Percentiles rank a stretch among this genome's conserved stretches.
phyloP scores from a whole-genome alignment of 2,888 invertebrate genomes.

The Eilema caniola region DNA sequence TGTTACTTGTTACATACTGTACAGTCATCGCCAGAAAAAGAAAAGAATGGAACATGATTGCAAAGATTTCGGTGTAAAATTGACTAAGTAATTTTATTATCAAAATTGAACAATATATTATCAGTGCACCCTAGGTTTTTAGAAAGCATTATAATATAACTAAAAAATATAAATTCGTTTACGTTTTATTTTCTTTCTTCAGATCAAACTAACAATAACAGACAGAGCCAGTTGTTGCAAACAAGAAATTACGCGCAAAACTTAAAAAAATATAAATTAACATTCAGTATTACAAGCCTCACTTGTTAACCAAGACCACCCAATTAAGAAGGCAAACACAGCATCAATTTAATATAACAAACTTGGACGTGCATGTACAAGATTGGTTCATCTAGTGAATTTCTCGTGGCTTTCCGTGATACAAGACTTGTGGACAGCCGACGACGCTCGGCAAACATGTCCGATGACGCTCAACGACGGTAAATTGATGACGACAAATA shows the following conservation, averaged over 20 bases:
- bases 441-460: conserved; percentile 66
- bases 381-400: conserved; percentile 72
- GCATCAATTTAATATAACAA: conserved; percentile 81
- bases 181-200: not conserved
- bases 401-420: conserved; percentile 69
- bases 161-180: no score
- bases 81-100: no score
- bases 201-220: not conserved
- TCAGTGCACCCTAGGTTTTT: no score
- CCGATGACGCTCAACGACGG: conserved; percentile 61
- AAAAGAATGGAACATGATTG: not conserved
- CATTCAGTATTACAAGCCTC: conserved; percentile 14
- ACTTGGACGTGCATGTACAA: conserved; percentile 62
- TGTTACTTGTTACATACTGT: not conserved
- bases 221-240: not conserved
- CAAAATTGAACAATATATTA: no score
- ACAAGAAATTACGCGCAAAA: not conserved
- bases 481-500: conserved; percentile 73
- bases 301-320: conserved; percentile 60
- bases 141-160: no score
- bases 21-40: not conserved
- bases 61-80: not conserved
- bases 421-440: conserved; percentile 64
- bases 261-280: not conserved
- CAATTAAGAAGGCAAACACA: conserved; percentile 73